Base-by-base conservation (phyloP, 2,113 vertebrate species). In the Herpetotheres cachinnans region DNA sequence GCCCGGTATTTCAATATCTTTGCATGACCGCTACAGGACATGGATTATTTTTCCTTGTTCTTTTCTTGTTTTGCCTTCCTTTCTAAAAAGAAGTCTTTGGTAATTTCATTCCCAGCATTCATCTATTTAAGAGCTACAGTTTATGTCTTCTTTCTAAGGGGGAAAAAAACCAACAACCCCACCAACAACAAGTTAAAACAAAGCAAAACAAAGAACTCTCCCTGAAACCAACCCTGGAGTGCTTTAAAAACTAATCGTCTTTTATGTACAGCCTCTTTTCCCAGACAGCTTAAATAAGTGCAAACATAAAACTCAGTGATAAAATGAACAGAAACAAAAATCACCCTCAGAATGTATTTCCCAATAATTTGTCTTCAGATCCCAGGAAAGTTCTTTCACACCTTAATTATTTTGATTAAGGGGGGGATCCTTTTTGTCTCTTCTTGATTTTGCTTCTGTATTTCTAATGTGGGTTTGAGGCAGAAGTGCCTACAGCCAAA, bases 211-310 rank as follows among this genome's bases (percentile, higher is more conserved):
- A 94, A 94, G 85, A 91, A 90, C 29, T 95, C 46, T 80, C 42
- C 88, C 89, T 91, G 87, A 96, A 98, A 97, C 94, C 93, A 97
- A 7, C 97, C 95, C 97, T 93, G 63, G 95, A 98, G 97, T 97
- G 90, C 92, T 98, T 97, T 98, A 97, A 98, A 98, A 98, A 96
- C 97, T 98, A 96, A 98, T 98, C 69, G 90, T 95, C 95, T 97
- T 98, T 98, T 97, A 97, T 97, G 96, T 97, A 95, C 72, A 97
- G 92, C 78, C 92, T 97, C 96, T 97, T 98, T 97, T 96, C 94
- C 96, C 90, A 96, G 96, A 95, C 97, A 95, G 93, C 66, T 72
- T 97, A 97, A 98, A 98, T 97, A 98, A 98, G 93, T 94, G 63
- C 91, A 95, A 95, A 97, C 95, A 96, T 98, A 97, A 98, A 98